phyloP scores from a whole-genome alignment of 2,888 invertebrate species.

The Rhorus exstirpatorius region DNA sequence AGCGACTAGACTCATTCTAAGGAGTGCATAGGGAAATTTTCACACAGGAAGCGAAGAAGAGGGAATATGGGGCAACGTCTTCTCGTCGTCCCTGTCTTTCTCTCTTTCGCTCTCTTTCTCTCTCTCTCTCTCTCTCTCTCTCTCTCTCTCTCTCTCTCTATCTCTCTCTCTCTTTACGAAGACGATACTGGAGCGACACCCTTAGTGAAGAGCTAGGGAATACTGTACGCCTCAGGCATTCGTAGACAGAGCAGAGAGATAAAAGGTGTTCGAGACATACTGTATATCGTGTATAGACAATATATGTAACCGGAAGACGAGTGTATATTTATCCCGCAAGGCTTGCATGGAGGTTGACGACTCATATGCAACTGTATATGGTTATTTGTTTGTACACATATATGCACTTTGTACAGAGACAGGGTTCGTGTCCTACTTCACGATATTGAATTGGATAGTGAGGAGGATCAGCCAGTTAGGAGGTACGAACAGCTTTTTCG shows the following conservation, averaged over 20 bases:
- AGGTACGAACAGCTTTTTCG: neutral
- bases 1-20: too few relatives aligned
- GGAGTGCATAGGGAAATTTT: too few relatives aligned
- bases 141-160: slow-evolving; percentile 22
- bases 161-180: neutral
- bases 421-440: slow-evolving; percentile 83
- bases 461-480: slow-evolving; percentile 22
- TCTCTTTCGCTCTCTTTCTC: slow-evolving; percentile 4
- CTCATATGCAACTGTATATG: slow-evolving; percentile 18
- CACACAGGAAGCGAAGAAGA: slow-evolving; percentile 38
- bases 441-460: slow-evolving; percentile 79
- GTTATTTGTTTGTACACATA: neutral
- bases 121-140: slow-evolving; percentile 12
- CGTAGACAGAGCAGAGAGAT: slow-evolving; percentile 28
- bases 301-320: slow-evolving; percentile 4
- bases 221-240: slow-evolving; percentile 31
- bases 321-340: slow-evolving; percentile 53
- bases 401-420: slow-evolving; percentile 59
- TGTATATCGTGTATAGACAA: neutral
- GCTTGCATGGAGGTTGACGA: slow-evolving; percentile 54
- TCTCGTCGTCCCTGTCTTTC: slow-evolving; percentile 33
- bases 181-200: slow-evolving; percentile 46
- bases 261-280: slow-evolving; percentile 42
- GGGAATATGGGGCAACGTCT: slow-evolving; percentile 72
- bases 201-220: slow-evolving; percentile 37